Percentiles rank a stretch among this genome's conserved stretches.
Conservation (phyloP, 2,888 invertebrate genomes). For the Apamea crenata region DNA sequence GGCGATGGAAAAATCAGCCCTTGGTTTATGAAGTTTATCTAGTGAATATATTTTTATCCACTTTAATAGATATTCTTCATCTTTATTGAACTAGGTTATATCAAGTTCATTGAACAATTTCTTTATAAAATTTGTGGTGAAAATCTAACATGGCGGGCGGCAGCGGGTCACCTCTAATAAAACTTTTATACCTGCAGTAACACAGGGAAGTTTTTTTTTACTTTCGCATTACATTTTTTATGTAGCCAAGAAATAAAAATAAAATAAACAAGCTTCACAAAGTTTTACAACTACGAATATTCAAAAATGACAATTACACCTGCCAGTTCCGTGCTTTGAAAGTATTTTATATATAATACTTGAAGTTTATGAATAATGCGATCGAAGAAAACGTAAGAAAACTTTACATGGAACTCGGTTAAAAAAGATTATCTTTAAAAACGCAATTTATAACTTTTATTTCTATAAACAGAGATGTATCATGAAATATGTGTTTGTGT, state of each 20-base stretch:
- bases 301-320: not conserved
- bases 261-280: conserved; percentile 16
- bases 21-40: too few species aligned
- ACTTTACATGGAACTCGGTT: not conserved
- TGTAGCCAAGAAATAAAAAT: conserved; percentile 19
- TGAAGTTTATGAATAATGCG: not conserved
- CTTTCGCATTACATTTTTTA: conserved; percentile 21
- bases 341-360: not conserved
- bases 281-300: conserved; percentile 14
- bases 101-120: not conserved
- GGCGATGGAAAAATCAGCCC: too few species aligned
- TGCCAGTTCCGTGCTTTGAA: too few species aligned
- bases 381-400: not conserved
- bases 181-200: conserved; percentile 35
- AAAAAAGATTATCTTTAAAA: not conserved
- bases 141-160: conserved; percentile 1
- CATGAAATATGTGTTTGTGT: conserved; percentile 40
- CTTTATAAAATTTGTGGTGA: not conserved
- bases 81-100: not conserved
- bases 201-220: conserved; percentile 6
- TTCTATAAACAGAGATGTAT: conserved; percentile 24
- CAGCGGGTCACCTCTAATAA: conserved; percentile 18
- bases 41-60: too few species aligned
- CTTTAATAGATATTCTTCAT: too few species aligned
- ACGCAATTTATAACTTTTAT: conserved; percentile 18